A percentile compares a stretch with the other conserved stretches of the same genome.
phyloP scores from a whole-genome alignment of 2,888 invertebrate species.

The Tineola bisselliella region DNA sequence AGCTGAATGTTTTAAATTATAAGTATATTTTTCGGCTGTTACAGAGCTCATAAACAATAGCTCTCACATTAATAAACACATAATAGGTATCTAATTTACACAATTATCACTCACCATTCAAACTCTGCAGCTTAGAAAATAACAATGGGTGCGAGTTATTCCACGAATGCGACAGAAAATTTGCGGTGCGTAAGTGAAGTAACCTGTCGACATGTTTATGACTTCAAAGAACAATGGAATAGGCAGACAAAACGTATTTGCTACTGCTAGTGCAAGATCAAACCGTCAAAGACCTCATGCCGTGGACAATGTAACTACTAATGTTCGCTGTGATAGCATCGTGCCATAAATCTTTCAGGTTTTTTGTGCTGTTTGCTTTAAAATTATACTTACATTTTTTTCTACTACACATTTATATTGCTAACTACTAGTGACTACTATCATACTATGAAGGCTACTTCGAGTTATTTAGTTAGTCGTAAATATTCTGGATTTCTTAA shows the following conservation, averaged over 20 bases:
- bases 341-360: conserved; percentile 53
- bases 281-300: conserved; percentile 45
- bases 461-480: too few relatives aligned
- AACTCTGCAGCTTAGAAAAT: too few relatives aligned
- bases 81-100: too few relatives aligned
- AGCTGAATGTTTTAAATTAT: too few relatives aligned
- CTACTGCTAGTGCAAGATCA: conserved; percentile 29
- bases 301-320: conserved; percentile 56
- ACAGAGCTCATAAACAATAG: too few relatives aligned
- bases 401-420: neutral
- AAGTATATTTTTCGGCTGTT: too few relatives aligned
- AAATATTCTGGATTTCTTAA: too few relatives aligned
- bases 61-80: too few relatives aligned
- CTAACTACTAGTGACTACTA: too few relatives aligned
- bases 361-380: conserved; percentile 22
- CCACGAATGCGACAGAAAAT: conserved; percentile 11
- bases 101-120: neutral
- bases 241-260: conserved; percentile 20
- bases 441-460: too few relatives aligned
- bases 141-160: neutral
- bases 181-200: conserved; percentile 13
- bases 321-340: conserved; percentile 62
- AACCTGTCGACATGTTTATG: conserved; percentile 64
- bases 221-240: conserved; percentile 45
- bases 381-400: neutral